phyloP scores from a whole-genome alignment of 2,888 invertebrate genomes.

The Augochlorella aurata region DNA sequence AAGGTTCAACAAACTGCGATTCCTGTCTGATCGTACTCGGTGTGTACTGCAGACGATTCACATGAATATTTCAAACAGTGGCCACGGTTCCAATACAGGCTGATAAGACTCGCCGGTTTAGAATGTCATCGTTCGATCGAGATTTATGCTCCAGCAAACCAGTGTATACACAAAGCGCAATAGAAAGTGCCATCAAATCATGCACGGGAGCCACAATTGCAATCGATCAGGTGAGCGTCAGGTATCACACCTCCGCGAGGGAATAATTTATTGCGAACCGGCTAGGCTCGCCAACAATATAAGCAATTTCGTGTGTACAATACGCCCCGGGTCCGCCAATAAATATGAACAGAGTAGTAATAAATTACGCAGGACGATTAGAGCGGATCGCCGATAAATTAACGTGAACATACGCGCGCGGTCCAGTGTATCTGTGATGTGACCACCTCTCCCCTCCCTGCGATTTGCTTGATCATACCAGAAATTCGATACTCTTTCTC shows the following conservation, averaged over 20 bases:
- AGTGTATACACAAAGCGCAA: conserved; percentile 9
- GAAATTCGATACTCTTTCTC: conserved; percentile 25
- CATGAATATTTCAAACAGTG: background rate
- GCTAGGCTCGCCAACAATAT: conserved; percentile 55
- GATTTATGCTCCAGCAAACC: conserved; percentile 16
- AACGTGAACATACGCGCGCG: conserved; percentile 37
- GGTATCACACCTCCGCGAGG: conserved; percentile 57
- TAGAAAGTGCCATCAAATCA: conserved; percentile 37
- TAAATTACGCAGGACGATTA: conserved; percentile 69
- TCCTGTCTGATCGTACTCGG: background rate
- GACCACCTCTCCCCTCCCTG: conserved; percentile 6
- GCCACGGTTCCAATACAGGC: background rate
- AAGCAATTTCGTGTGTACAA: conserved; percentile 64
- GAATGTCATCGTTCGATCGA: conserved; percentile 1
- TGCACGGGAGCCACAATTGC: conserved; percentile 38
- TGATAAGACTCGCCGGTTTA: conserved; percentile 4
- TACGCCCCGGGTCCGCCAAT: conserved; percentile 57
- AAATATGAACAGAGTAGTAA: conserved; percentile 68
- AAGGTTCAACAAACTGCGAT: background rate
- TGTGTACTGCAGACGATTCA: background rate
- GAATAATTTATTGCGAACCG: conserved; percentile 62
- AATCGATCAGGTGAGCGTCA: conserved; percentile 62
- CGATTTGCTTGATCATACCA: conserved; percentile 32
- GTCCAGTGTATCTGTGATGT: conserved; percentile 38
- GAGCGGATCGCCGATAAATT: conserved; percentile 61